Percentiles rank a stretch among this genome's conserved stretches.
phyloP scores from a whole-genome alignment of 1,140 invertebrate genomes.

The Maniola jurtina region DNA sequence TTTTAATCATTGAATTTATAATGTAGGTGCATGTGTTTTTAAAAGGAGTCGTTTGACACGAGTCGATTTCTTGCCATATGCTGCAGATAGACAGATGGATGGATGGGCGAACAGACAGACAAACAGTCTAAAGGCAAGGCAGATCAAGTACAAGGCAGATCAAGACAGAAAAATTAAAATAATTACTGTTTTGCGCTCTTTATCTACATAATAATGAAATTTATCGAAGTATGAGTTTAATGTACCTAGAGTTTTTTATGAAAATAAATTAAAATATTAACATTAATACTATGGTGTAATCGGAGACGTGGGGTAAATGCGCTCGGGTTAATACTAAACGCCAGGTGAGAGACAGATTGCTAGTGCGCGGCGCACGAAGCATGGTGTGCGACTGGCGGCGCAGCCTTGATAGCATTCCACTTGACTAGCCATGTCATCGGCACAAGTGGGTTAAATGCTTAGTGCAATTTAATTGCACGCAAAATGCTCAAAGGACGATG shows the following conservation, averaged over 20 bases:
- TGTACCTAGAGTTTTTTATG: not conserved
- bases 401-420: constrained; percentile 41
- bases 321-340: constrained; percentile 17
- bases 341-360: constrained; percentile 43
- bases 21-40: no score
- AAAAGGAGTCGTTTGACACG: no score
- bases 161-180: no score
- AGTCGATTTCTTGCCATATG: no score
- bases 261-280: not conserved
- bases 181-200: no score
- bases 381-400: constrained; percentile 7
- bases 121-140: no score
- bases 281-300: constrained; percentile 15
- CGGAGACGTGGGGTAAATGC: constrained; percentile 18
- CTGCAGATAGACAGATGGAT: no score
- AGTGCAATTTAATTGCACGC: constrained; percentile 21
- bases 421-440: constrained; percentile 24
- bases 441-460: constrained; percentile 25
- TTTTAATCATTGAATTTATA: no score
- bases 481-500: constrained; percentile 14
- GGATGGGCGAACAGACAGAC: no score
- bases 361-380: constrained; percentile 16
- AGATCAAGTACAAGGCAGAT: no score
- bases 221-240: not conserved
- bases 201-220: not conserved